These are phyloP conservation scores for Podarcis raffonei DNA, from an alignment of 2,113 vertebrate species.

Conservation along the genomic window DNA sequence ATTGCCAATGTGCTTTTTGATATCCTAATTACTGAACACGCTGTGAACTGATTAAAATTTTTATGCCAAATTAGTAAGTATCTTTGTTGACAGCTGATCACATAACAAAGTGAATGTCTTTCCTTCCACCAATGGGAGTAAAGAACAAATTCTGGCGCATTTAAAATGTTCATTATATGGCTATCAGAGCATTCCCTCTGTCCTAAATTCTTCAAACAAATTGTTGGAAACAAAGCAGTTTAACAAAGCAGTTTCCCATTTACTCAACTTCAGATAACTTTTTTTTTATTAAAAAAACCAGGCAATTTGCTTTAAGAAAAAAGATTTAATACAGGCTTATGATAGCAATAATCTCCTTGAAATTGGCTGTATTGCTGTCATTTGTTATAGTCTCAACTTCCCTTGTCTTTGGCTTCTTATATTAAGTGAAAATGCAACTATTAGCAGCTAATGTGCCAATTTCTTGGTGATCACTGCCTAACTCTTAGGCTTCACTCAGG, in stretches of 20 bases:
- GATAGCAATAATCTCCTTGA: conserved; percentile 58
- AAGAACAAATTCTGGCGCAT: conserved; percentile 42
- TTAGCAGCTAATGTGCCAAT: conserved; percentile 49
- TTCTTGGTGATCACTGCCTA: conserved; percentile 33
- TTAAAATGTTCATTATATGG: conserved; percentile 52
- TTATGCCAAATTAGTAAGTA: not conserved
- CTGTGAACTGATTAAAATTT: not conserved
- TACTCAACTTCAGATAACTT: conserved; percentile 48
- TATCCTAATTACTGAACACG: not conserved
- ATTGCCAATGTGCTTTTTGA: not conserved
- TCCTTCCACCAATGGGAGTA: not conserved
- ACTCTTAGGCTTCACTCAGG: not conserved
- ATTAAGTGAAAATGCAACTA: conserved; percentile 58
- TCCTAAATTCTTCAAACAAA: conserved; percentile 53
- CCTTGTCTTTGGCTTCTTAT: conserved; percentile 57
- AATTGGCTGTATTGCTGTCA: conserved; percentile 59
- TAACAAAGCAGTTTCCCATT: conserved; percentile 54
- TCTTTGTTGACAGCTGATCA: conserved; percentile 28
- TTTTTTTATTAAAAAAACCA: not conserved
- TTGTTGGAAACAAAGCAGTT: conserved; percentile 48
- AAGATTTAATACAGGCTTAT: conserved; percentile 50
- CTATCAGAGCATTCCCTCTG: conserved; percentile 6
- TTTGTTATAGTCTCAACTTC: conserved; percentile 64
- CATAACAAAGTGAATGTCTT: conserved; percentile 23
- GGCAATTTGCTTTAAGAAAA: conserved; percentile 37